Percentiles rank a stretch among this genome's conserved stretches.
Evolutionary conservation across 2,888 invertebrate genomes (phyloP).

Genomic region (Dasypolia templi): DNA sequence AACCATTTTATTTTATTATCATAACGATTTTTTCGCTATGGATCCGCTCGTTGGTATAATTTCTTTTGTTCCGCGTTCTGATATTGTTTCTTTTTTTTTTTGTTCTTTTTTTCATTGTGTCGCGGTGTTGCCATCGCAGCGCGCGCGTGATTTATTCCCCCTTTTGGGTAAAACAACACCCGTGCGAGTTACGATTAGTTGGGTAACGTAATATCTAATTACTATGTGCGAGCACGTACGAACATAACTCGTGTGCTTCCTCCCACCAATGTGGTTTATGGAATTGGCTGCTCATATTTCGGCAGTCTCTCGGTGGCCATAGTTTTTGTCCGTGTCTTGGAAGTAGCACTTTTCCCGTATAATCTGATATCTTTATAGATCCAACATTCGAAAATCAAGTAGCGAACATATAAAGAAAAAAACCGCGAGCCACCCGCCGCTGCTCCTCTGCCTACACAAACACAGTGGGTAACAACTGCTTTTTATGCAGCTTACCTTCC

Average conservation of each 20-base stretch:
- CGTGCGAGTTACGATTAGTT: slow-evolving; percentile 90
- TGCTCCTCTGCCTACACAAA: slow-evolving; percentile 73
- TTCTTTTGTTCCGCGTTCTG: slow-evolving; percentile 88
- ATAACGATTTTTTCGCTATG: slow-evolving; percentile 89
- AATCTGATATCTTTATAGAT: slow-evolving; percentile 84
- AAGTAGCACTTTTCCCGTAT: slow-evolving; percentile 80
- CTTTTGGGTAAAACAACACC: slow-evolving; percentile 90
- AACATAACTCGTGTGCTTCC: slow-evolving; percentile 88
- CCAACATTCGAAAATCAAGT: slow-evolving; percentile 72
- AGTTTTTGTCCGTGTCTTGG: slow-evolving; percentile 84
- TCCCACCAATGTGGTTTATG: slow-evolving; percentile 89
- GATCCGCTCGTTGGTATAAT: slow-evolving; percentile 86
- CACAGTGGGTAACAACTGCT: slow-evolving; percentile 73
- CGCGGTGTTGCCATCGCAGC: slow-evolving; percentile 82
- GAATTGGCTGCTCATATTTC: slow-evolving; percentile 90
- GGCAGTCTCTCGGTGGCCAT: slow-evolving; percentile 87
- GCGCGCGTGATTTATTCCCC: slow-evolving; percentile 88
- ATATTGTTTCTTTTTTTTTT: slow-evolving; percentile 88
- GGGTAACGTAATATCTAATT: slow-evolving; percentile 89
- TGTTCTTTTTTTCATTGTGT: slow-evolving; percentile 81
- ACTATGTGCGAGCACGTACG: slow-evolving; percentile 89
- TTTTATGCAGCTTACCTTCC: slow-evolving; percentile 76
- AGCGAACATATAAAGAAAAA: slow-evolving; percentile 69
- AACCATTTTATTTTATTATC: slow-evolving; percentile 88
- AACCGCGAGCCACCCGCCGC: slow-evolving; percentile 66